A percentile compares a stretch with the other conserved stretches of the same genome.
Evolutionary conservation across 2,888 invertebrate genomes (phyloP).

Genomic region (Eumacrocentrus americanus): DNA sequence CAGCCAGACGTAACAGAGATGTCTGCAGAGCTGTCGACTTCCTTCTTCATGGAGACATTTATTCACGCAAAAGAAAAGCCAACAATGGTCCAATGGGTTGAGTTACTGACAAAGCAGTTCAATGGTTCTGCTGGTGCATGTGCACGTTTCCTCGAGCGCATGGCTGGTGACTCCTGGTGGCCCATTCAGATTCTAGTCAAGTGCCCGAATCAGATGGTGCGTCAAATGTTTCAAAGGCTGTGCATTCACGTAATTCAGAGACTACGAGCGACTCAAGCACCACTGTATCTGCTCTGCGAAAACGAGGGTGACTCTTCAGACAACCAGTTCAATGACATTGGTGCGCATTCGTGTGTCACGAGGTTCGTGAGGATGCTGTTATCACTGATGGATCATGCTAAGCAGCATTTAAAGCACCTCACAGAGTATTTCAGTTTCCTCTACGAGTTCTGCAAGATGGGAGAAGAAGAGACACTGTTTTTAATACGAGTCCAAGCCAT

Average conservation of each 20-base stretch:
- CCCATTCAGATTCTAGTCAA: slow-evolving; percentile 91
- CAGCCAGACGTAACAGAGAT: slow-evolving; percentile 82
- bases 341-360: slow-evolving; percentile 87
- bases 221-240: slow-evolving; percentile 95
- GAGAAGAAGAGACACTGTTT: slow-evolving; percentile 90
- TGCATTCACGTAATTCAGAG: slow-evolving; percentile 94
- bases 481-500: slow-evolving; percentile 86
- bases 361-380: slow-evolving; percentile 89
- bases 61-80: slow-evolving; percentile 98
- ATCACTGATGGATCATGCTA: slow-evolving; percentile 86
- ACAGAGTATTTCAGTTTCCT: slow-evolving; percentile 92
- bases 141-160: slow-evolving; percentile 90
- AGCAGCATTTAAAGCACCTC: slow-evolving; percentile 83
- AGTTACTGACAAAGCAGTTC: slow-evolving; percentile 91
- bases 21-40: slow-evolving; percentile 86
- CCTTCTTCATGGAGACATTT: slow-evolving; percentile 95
- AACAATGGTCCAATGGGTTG: slow-evolving; percentile 97
- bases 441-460: slow-evolving; percentile 94
- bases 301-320: slow-evolving; percentile 64
- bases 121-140: slow-evolving; percentile 88
- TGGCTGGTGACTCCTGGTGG: slow-evolving; percentile 96
- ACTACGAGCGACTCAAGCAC: slow-evolving; percentile 72
- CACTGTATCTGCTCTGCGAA: slow-evolving; percentile 70
- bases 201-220: slow-evolving; percentile 95
- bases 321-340: slow-evolving; percentile 61